Evolutionary conservation across 2,113 vertebrate species (phyloP).

Genomic region (Pleuronectes platessa): DNA sequence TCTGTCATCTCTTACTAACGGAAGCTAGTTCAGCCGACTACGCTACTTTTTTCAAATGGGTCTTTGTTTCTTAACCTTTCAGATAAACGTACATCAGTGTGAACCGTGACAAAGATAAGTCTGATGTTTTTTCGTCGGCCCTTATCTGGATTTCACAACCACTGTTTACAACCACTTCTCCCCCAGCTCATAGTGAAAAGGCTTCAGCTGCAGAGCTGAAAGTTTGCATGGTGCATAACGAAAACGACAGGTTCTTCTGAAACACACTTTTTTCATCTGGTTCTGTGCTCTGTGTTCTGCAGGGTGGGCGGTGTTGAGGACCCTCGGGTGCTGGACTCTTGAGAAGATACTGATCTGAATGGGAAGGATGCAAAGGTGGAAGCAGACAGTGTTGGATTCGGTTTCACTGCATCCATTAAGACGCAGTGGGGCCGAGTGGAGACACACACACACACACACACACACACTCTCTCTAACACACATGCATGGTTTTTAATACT

Average conservation of each 20-base stretch:
- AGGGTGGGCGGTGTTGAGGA: slow-evolving; percentile 32
- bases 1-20: too few relatives aligned
- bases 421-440: neutral
- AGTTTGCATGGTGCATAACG: slow-evolving; percentile 31
- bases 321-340: neutral
- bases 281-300: slow-evolving; percentile 39
- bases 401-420: slow-evolving; percentile 48
- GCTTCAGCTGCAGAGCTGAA: slow-evolving; percentile 18
- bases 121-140: too few relatives aligned
- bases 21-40: too few relatives aligned
- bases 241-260: slow-evolving; percentile 22
- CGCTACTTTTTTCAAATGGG: too few relatives aligned
- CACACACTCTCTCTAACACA: neutral
- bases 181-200: slow-evolving; percentile 46
- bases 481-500: slow-evolving; percentile 44
- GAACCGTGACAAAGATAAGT: neutral
- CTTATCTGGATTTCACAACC: slow-evolving; percentile 8
- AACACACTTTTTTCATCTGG: slow-evolving; percentile 38
- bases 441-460: neutral
- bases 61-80: too few relatives aligned
- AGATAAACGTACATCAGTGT: neutral
- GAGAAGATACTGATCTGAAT: slow-evolving; percentile 25
- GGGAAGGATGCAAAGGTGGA: slow-evolving; percentile 63
- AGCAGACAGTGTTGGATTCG: slow-evolving; percentile 47
- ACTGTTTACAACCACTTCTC: neutral